These are phyloP conservation scores for Scrobipalpa costella DNA, from an alignment of 2,888 invertebrate genomes.

Conservation along the genomic window DNA sequence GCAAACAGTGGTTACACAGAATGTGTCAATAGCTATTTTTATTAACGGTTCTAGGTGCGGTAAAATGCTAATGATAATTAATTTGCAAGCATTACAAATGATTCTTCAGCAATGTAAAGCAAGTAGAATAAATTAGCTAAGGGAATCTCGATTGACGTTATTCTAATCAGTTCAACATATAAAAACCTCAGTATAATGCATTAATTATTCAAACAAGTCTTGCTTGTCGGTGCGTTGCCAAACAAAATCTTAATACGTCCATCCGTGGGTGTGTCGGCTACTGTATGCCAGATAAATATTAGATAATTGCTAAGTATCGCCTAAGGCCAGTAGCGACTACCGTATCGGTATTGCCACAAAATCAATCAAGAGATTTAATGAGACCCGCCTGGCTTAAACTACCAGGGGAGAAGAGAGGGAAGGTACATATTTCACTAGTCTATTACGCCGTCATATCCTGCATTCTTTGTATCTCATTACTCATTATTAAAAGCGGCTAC, in stretches of 20 bases:
- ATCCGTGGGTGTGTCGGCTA: slow-evolving; percentile 29
- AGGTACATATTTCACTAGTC: slow-evolving; percentile 46
- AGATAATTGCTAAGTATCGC: slow-evolving; percentile 40
- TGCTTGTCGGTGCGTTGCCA: slow-evolving; percentile 21
- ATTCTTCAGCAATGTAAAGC: not conserved
- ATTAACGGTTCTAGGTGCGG: not conserved
- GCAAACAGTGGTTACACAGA: slow-evolving; percentile 6
- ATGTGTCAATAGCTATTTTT: slow-evolving; percentile 16
- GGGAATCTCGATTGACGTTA: not conserved
- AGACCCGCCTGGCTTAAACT: slow-evolving; percentile 51
- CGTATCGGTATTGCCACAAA: slow-evolving; percentile 61
- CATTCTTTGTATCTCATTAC: slow-evolving; percentile 67
- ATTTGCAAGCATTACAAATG: not conserved
- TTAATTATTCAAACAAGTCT: not conserved
- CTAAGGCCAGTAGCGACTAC: slow-evolving; percentile 62
- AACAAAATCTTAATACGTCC: slow-evolving; percentile 27
- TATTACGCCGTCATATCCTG: slow-evolving; percentile 57
- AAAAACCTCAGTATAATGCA: slow-evolving; percentile 3
- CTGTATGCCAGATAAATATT: slow-evolving; percentile 27
- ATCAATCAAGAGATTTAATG: slow-evolving; percentile 68
- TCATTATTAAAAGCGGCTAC: slow-evolving; percentile 75
- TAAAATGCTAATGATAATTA: not conserved
- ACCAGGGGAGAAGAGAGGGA: slow-evolving; percentile 43
- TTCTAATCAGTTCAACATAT: not conserved
- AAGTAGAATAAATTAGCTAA: too few species aligned